phyloP scores from a whole-genome alignment of 2,888 invertebrate genomes.

The Stramonita haemastoma region DNA sequence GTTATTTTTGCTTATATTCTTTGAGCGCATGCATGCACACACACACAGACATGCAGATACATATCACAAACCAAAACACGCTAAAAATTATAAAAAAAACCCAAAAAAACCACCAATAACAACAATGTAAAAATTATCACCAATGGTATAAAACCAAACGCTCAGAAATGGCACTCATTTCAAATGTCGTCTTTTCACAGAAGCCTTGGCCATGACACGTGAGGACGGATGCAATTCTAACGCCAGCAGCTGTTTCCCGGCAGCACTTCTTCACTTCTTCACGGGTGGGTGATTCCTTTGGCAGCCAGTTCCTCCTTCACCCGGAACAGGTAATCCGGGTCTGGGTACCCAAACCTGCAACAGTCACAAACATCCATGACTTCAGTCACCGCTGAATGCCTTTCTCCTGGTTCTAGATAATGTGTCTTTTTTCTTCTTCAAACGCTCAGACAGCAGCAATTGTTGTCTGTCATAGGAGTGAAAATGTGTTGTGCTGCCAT shows the following conservation, averaged over 20 bases:
- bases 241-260: neutral
- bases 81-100: neutral
- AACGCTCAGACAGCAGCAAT: neutral
- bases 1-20: neutral
- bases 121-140: neutral
- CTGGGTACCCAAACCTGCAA: conserved; percentile 70
- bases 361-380: neutral
- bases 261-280: neutral
- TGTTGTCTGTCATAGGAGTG: neutral
- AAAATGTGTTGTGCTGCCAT: neutral
- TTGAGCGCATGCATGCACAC: neutral
- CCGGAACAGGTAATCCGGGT: conserved; percentile 62
- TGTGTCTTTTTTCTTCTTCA: neutral
- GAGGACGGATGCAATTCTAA: neutral
- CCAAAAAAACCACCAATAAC: neutral
- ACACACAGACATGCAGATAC: neutral
- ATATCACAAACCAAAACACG: neutral
- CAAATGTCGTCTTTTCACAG: neutral
- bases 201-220: neutral
- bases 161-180: neutral
- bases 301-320: conserved; percentile 67
- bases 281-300: conserved; percentile 61
- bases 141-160: neutral
- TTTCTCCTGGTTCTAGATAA: neutral
- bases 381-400: neutral